Conservation (phyloP, 2,113 vertebrate genomes). For the Phoenicopterus ruber region DNA sequence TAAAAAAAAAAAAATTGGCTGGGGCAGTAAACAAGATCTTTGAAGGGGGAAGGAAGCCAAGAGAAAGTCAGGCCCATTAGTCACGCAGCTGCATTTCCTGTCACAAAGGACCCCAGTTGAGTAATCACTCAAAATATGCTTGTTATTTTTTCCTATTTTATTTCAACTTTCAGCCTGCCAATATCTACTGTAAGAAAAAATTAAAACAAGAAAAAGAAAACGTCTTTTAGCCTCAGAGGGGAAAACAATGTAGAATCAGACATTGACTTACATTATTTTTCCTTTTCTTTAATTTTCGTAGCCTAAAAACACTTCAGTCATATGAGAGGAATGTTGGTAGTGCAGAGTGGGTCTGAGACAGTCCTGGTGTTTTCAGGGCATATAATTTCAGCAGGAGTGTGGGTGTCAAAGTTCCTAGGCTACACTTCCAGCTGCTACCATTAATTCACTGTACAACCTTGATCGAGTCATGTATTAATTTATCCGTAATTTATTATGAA, state of each 20-base stretch:
- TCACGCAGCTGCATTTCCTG: slow-evolving; percentile 80
- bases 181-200: slow-evolving; percentile 68
- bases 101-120: slow-evolving; percentile 79
- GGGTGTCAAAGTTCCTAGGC: background rate
- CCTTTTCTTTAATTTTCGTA: slow-evolving; percentile 16
- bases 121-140: slow-evolving; percentile 78
- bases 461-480: background rate
- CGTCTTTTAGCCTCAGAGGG: slow-evolving; percentile 1
- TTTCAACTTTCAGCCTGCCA: slow-evolving; percentile 70
- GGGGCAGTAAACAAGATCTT: slow-evolving; percentile 76
- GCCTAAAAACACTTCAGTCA: background rate
- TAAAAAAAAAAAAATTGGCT: slow-evolving; percentile 44
- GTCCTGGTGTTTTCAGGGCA: background rate
- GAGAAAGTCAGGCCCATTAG: slow-evolving; percentile 79
- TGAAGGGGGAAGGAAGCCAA: slow-evolving; percentile 79
- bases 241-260: slow-evolving; percentile 47
- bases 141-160: slow-evolving; percentile 74
- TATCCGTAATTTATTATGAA: background rate
- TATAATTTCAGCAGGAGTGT: background rate
- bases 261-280: slow-evolving; percentile 9
- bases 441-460: background rate
- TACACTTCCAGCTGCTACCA: background rate
- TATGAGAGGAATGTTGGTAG: background rate
- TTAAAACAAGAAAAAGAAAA: background rate
- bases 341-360: background rate